Evolutionary conservation across 2,113 vertebrate genomes (phyloP), one percentile per base, ranked within the genome.

Genomic region (Anoura caudifer): DNA sequence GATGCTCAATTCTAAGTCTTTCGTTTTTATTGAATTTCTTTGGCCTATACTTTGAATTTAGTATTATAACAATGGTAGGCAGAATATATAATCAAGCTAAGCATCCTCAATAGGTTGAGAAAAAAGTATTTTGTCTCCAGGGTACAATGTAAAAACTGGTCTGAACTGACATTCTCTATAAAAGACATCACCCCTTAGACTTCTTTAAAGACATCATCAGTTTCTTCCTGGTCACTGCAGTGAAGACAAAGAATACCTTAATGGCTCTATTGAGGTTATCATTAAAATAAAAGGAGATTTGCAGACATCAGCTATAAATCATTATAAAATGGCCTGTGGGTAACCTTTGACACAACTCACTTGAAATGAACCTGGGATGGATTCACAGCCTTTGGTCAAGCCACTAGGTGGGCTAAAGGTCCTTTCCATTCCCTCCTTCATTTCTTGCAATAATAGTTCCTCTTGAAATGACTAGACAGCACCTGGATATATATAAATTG

Each of bases 261-360:
- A 96, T n/a, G 0, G 96, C 94, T 96, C 43, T 90, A 93, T 94
- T 92, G 96, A 97, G 90, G 97, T 98, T 97, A 89, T 98, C 98
- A 97, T 98, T 98, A 97, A 97, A 98, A 98, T 98, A 98, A 97
- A 97, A 98, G 97, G 87, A 97, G 59, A 96, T 98, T 94, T 94
- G 75, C 81, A 98, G 97, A 96, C 95, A 95, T 98, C 94, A 96
- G 96, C 86, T 95, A 90, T 98, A 96, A 98, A 98, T 98, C 97
- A 98, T 95, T 95, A 93, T 95, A 95, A 97, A 98, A 96, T 98
- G 96, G 98, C 98, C 97, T 33, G 31, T 93, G 94, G 96, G 93
- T 98, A 97, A 98, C 97, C 97, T 98, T 98, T 98, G 98, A 95
- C 97, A 97, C 96, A 94, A 82, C 9, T 96, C 94, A 91, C 94